Evolutionary conservation across 1,140 invertebrate genomes (phyloP).

Genomic region (Euschistus heros): DNA sequence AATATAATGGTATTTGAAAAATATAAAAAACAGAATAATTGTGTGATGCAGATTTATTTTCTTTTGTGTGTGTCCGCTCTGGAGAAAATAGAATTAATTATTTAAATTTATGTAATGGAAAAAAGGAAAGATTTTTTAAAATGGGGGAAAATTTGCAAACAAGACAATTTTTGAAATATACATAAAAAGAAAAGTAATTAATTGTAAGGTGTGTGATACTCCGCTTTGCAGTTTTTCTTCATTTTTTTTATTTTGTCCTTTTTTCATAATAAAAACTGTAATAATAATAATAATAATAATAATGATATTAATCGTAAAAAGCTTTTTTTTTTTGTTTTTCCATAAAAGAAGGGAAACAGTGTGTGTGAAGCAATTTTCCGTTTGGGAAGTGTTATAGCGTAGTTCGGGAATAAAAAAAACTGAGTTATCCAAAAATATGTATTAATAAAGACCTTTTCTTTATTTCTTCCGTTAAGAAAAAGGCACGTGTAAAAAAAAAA

Average conservation of each 20-base stretch:
- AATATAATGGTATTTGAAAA: slow-evolving; percentile 10
- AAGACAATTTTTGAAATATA: not conserved
- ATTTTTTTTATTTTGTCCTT: slow-evolving; percentile 6
- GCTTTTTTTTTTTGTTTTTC: slow-evolving; percentile 1
- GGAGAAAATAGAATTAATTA: not conserved
- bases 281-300: slow-evolving; percentile 9
- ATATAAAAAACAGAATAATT: not conserved
- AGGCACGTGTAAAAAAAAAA: slow-evolving; percentile 15
- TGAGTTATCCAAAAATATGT: slow-evolving; percentile 1
- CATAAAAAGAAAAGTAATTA: not conserved
- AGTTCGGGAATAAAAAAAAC: slow-evolving; percentile 6
- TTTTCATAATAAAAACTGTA: not conserved
- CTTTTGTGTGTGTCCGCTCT: slow-evolving; percentile 9
- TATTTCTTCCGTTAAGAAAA: slow-evolving; percentile 14
- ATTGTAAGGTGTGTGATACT: slow-evolving; percentile 1
- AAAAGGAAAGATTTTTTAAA: slow-evolving; percentile 7
- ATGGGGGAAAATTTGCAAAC: slow-evolving; percentile 5
- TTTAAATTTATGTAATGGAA: slow-evolving; percentile 1
- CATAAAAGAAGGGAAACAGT: slow-evolving; percentile 5
- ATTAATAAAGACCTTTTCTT: slow-evolving; percentile 12
- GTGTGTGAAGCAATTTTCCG: slow-evolving; percentile 8
- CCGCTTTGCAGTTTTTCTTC: slow-evolving; percentile 5
- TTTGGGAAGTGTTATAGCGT: slow-evolving; percentile 5
- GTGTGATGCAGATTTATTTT: slow-evolving; percentile 10
- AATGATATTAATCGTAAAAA: slow-evolving; percentile 7